Percentiles rank a stretch among this genome's conserved stretches.
Conservation (phyloP, 2,888 invertebrate species). For the Tenthredo notha region DNA sequence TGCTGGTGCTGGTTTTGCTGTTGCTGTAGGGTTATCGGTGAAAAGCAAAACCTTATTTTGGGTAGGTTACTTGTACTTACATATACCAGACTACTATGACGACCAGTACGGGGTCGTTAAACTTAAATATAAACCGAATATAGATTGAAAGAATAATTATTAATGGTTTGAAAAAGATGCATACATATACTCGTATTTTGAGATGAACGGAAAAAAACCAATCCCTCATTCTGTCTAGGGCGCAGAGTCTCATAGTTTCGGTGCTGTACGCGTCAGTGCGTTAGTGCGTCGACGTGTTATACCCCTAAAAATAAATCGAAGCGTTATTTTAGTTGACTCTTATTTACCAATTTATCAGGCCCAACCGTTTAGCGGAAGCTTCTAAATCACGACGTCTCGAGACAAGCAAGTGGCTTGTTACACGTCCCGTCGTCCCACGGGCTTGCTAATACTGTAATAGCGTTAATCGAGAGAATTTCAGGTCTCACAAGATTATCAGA, state of each 20-base stretch:
- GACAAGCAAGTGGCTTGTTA: conserved; percentile 50
- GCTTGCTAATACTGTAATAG: conserved; percentile 36
- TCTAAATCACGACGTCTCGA: conserved; percentile 39
- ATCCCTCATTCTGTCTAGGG: conserved; percentile 40
- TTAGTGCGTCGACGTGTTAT: conserved; percentile 44
- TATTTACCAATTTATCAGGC: conserved; percentile 52
- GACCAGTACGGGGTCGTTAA: conserved; percentile 30
- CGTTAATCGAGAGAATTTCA: conserved; percentile 25
- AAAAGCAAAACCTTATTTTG: conserved; percentile 55
- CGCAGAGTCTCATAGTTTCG: not conserved
- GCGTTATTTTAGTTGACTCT: conserved; percentile 50
- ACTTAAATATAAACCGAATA: conserved; percentile 37
- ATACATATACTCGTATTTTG: conserved; percentile 16
- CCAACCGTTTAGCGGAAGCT: conserved; percentile 52
- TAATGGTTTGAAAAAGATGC: not conserved
- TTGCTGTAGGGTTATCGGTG: conserved; percentile 57
- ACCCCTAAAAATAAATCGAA: conserved; percentile 52
- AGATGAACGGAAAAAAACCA: conserved; percentile 45
- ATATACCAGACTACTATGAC: not conserved
- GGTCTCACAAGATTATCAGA: not conserved
- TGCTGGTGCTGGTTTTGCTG: conserved; percentile 21
- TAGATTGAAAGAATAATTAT: conserved; percentile 40
- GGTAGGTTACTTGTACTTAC: not conserved
- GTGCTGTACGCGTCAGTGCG: conserved; percentile 27
- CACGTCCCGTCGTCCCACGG: conserved; percentile 35